Evolutionary conservation across 2,113 vertebrate genomes (phyloP).

Genomic region (Grallaria varia): DNA sequence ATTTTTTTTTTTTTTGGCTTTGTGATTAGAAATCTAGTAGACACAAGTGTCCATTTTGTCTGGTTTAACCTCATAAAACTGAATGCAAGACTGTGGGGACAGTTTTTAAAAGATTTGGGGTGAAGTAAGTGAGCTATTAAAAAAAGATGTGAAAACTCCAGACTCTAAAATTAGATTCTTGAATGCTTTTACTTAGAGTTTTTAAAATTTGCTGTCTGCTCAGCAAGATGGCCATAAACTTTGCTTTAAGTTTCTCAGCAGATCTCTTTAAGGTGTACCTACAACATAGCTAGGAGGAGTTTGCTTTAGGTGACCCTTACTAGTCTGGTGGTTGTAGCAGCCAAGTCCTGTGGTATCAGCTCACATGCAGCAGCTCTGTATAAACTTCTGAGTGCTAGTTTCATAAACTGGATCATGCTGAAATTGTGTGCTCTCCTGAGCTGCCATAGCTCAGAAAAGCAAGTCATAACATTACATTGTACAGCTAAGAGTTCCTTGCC

Average conservation of each 20-base stretch:
- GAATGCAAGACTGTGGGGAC: not conserved
- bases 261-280: not conserved
- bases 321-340: not conserved
- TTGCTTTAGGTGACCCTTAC: not conserved
- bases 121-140: not conserved
- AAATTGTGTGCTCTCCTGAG: not conserved
- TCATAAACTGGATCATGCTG: not conserved
- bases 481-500: not conserved
- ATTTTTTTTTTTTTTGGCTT: not conserved
- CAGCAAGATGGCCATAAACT: not conserved
- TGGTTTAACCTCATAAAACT: not conserved
- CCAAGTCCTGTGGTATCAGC: not conserved
- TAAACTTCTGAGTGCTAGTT: not conserved
- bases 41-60: not conserved
- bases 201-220: not conserved
- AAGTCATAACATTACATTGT: not conserved
- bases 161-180: not conserved
- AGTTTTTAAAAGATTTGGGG: not conserved
- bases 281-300: not conserved
- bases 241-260: not conserved
- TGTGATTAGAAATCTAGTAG: not conserved
- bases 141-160: not conserved
- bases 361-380: not conserved
- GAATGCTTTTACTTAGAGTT: not conserved
- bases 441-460: not conserved